Percentiles rank a stretch among this genome's conserved stretches.
Evolutionary conservation across 2,113 vertebrate genomes (phyloP).

Genomic region (Nymphicus hollandicus): DNA sequence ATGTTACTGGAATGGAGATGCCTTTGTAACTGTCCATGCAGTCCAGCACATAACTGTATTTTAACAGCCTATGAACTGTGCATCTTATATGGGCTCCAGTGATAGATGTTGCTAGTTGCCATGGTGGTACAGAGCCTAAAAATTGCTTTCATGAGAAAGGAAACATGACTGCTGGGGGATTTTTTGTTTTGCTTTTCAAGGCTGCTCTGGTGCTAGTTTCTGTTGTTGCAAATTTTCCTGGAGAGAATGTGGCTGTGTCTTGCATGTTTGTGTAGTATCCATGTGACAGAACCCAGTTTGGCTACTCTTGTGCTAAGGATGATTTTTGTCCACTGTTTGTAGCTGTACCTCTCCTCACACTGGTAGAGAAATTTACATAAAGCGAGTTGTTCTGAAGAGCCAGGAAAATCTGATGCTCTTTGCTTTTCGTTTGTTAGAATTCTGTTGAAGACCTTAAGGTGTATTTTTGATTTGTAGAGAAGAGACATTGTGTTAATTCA

Average conservation of each 20-base stretch:
- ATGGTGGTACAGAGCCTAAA: background rate
- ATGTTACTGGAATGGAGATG: background rate
- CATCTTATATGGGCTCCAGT: background rate
- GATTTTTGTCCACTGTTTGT: background rate
- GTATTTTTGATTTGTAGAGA: background rate
- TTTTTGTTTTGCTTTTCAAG: background rate
- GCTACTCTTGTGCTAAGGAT: background rate
- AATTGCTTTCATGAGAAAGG: background rate
- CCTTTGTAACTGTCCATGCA: background rate
- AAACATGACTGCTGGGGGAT: background rate
- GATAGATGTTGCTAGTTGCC: background rate
- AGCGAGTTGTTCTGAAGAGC: background rate
- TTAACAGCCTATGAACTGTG: background rate
- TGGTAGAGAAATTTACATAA: background rate
- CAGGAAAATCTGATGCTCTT: background rate
- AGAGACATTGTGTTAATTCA: background rate
- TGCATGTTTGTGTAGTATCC: background rate
- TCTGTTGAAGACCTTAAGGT: background rate
- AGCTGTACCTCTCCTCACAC: background rate
- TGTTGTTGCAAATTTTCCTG: background rate
- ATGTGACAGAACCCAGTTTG: background rate
- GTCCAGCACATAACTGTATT: background rate
- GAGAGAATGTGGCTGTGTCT: background rate
- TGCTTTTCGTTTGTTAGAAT: background rate
- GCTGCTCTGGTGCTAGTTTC: background rate